Conservation (phyloP, 2,113 vertebrate genomes). For the Cyprinodon brontotheroides region DNA sequence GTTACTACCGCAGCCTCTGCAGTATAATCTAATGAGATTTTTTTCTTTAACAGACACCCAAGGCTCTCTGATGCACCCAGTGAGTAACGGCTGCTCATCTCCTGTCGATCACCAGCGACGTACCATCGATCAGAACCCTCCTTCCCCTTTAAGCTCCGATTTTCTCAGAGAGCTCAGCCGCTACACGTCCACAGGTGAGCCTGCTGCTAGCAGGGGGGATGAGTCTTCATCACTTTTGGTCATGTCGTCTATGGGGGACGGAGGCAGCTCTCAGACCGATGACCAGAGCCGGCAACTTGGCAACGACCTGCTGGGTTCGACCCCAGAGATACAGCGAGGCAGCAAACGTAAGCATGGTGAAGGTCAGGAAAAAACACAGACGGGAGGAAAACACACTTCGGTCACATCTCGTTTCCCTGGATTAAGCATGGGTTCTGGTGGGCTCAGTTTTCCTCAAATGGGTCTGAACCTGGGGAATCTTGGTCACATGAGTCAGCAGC, state of each 20-base stretch:
- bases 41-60: conserved; percentile 79
- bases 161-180: conserved; percentile 91
- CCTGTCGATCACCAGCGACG: conserved; percentile 80
- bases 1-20: not conserved
- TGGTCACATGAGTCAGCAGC: conserved; percentile 88
- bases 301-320: conserved; percentile 76
- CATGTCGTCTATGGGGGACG: conserved; percentile 42
- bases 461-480: conserved; percentile 89
- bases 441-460: conserved; percentile 87
- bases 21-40: not conserved
- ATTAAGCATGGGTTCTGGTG: conserved; percentile 82
- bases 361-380: conserved; percentile 81
- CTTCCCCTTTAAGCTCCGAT: conserved; percentile 90
- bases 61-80: conserved; percentile 69
- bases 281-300: conserved; percentile 71
- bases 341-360: conserved; percentile 86
- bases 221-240: conserved; percentile 68
- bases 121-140: conserved; percentile 80
- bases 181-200: conserved; percentile 82
- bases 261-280: conserved; percentile 49
- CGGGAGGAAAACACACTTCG: conserved; percentile 81
- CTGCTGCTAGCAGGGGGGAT: conserved; percentile 58
- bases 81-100: conserved; percentile 91
- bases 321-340: conserved; percentile 82
- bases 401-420: conserved; percentile 83